phyloP scores from a whole-genome alignment of 2,797 vertebrate genomes.

The Cottoperca gobio region DNA sequence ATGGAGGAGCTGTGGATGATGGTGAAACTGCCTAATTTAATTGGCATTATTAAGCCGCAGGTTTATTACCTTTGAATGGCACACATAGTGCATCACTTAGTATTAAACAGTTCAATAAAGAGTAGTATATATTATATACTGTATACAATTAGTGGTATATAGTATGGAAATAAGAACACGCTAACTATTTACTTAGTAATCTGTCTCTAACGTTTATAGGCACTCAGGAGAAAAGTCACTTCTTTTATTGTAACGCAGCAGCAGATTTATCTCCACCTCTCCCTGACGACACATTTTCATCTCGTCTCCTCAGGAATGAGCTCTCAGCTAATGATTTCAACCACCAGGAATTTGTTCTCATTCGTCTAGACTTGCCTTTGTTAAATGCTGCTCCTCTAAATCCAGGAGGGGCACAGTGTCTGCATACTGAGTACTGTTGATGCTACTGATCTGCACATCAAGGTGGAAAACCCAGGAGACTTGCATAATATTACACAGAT shows the following conservation, averaged over 20 bases:
- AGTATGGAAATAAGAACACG: too few species aligned
- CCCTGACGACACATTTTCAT: constrained; percentile 34
- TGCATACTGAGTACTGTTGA: constrained; percentile 19
- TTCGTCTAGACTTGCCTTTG: constrained; percentile 63
- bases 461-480: background rate
- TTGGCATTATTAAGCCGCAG: too few species aligned
- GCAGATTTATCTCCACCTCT: constrained; percentile 14
- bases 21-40: too few species aligned
- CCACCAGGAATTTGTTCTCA: constrained; percentile 41
- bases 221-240: background rate
- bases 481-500: background rate
- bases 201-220: too few species aligned
- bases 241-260: constrained; percentile 1
- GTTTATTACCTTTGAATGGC: too few species aligned
- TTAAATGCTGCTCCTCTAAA: constrained; percentile 14
- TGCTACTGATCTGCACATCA: constrained; percentile 1
- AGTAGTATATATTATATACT: too few species aligned
- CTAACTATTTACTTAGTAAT: too few species aligned
- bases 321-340: constrained; percentile 45
- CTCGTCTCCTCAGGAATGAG: constrained; percentile 39
- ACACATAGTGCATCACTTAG: too few species aligned
- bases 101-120: too few species aligned
- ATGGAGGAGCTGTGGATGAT: too few species aligned
- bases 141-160: too few species aligned
- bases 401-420: constrained; percentile 4